Evolutionary conservation across 2,113 vertebrate species (phyloP).

Genomic region (Daboia siamensis): DNA sequence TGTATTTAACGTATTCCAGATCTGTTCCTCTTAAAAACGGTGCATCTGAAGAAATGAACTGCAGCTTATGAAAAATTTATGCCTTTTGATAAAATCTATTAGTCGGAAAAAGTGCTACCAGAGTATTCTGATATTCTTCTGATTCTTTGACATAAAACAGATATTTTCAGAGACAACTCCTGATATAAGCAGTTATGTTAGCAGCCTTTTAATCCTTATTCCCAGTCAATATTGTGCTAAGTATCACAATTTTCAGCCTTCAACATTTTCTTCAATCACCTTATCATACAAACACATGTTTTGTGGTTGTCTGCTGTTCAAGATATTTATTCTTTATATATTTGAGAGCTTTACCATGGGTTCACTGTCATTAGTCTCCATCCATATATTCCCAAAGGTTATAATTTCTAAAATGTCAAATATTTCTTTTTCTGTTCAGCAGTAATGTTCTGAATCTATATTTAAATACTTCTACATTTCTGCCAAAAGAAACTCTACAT

Average conservation of each 20-base stretch:
- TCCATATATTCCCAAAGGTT: not conserved
- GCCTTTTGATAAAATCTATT: not conserved
- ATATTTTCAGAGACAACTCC: not conserved
- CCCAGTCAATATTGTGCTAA: not conserved
- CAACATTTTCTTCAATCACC: not conserved
- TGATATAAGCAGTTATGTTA: not conserved
- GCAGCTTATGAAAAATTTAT: not conserved
- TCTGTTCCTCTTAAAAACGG: not conserved
- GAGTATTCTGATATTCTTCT: not conserved
- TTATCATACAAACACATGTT: not conserved
- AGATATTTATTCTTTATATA: not conserved
- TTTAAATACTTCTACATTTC: not conserved
- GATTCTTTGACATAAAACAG: not conserved
- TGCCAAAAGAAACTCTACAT: not conserved
- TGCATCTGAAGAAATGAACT: not conserved
- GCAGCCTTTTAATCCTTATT: not conserved
- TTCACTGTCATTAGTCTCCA: not conserved
- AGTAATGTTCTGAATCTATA: not conserved
- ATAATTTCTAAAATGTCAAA: not conserved
- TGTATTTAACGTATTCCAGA: not conserved
- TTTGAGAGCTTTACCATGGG: not conserved
- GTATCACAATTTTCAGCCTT: not conserved
- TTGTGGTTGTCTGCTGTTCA: not conserved
- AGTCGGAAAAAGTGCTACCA: not conserved
- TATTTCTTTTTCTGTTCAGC: not conserved